Base-by-base conservation (phyloP, 2,888 invertebrate genomes). In the Cheilosia vernalis region DNA sequence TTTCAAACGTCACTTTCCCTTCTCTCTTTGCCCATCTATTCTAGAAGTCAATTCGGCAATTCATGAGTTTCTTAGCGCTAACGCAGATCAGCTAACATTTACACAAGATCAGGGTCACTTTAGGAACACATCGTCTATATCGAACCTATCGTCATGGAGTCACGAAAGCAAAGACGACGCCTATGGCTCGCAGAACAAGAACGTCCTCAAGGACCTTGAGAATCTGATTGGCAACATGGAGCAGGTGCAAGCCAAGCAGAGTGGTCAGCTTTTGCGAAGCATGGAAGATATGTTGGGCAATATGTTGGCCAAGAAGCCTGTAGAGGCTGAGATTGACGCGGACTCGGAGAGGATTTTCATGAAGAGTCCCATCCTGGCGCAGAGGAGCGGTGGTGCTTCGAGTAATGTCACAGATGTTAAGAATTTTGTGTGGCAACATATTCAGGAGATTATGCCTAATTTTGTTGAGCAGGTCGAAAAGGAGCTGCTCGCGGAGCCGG, bases 171-270 rank as follows among this genome's bases (percentile, higher is more conserved):
- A 85, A 73, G 87, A 87, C 72, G 88, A 89, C 77, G 84, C 88
- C 6, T 87, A 87, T 10, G 88, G 87, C 84, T 88, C 89, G 5
- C 89, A 88, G 53, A 90, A 90, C 82, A 88, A 88, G 64, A 89
- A 90, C 78, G 89, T 92, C 1, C 86, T 92, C 2, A 90, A 90
- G 87, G 93, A 92, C 87, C 91, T 93, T 6, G 92, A 92, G 82
- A 91, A 89, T 47, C 89, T 93, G 1, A 92, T 93, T 60, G 92
- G 91, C 2, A 92, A 91, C 51, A 92, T 92, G 90, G 92, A 92
- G 81, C 89, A 91, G 69, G 90, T 90, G 77, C 93, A 92, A 74
- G 90, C 91, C 13, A 92, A 90, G 64, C 90, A 92, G 74, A 91
- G 89, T 61, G 90, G 90, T 44, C 89, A 89, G 24, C 89, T 91